A percentile compares a stretch with the other conserved stretches of the same genome.
Conservation (phyloP, 2,113 vertebrate species). For the Paratilapia polleni region DNA sequence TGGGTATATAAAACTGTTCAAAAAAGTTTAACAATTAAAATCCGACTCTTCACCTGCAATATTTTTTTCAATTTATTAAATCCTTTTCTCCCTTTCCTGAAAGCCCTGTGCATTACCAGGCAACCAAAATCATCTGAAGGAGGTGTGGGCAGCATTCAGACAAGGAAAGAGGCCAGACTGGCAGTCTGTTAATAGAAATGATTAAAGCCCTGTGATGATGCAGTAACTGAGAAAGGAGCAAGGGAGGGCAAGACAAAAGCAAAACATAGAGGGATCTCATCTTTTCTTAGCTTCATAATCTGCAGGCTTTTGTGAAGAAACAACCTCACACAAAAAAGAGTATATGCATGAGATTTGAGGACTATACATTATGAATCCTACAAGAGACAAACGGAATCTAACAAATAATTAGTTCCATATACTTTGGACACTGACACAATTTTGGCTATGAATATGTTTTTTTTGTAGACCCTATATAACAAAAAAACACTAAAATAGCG, state of each 20-base stretch:
- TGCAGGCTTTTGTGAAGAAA: slow-evolving; percentile 8
- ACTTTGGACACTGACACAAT: background rate
- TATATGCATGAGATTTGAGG: background rate
- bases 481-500: no score
- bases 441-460: no score
- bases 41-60: background rate
- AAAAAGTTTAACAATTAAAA: background rate
- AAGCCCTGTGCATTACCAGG: slow-evolving; percentile 29
- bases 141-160: slow-evolving; percentile 40
- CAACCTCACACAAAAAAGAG: background rate
- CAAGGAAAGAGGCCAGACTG: slow-evolving; percentile 23
- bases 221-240: slow-evolving; percentile 35
- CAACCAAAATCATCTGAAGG: slow-evolving; percentile 32
- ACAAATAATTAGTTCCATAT: background rate
- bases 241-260: background rate
- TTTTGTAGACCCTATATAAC: no score
- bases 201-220: slow-evolving; percentile 48
- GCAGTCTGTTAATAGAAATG: slow-evolving; percentile 54
- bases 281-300: slow-evolving; percentile 10
- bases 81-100: background rate
- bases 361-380: background rate
- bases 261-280: slow-evolving; percentile 1
- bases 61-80: slow-evolving; percentile 17
- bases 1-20: background rate
- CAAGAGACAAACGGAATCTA: background rate